Conservation (phyloP, 2,797 vertebrate genomes). For the Sebastes umbrosus region DNA sequence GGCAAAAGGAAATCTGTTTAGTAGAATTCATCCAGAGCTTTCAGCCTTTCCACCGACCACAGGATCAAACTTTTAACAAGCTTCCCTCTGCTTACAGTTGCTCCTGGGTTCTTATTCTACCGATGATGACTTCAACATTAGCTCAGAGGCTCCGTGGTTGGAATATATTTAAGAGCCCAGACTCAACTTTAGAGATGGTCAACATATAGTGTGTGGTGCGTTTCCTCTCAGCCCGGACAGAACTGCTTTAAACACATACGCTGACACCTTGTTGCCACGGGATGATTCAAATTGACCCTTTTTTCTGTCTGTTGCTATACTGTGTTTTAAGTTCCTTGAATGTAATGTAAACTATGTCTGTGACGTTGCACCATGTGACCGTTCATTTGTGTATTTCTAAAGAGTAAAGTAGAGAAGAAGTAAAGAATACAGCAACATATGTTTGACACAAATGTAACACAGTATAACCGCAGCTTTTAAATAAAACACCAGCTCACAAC, state of each 20-base stretch:
- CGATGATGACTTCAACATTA: conserved; percentile 18
- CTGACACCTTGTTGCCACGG: not conserved
- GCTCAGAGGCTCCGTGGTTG: conserved; percentile 35
- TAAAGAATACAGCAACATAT: too few species aligned
- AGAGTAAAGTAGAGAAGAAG: too few species aligned
- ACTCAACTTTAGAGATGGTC: conserved; percentile 18
- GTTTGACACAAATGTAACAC: not conserved
- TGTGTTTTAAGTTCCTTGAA: not conserved
- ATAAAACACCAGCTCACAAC: not conserved
- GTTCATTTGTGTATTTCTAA: not conserved
- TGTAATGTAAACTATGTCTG: not conserved
- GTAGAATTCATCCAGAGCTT: not conserved
- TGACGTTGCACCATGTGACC: not conserved
- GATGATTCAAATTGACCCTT: not conserved
- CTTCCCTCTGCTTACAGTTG: not conserved
- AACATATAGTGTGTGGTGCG: conserved; percentile 16
- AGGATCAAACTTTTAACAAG: conserved; percentile 5
- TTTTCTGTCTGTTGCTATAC: too few species aligned
- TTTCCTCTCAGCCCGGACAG: not conserved
- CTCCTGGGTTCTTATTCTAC: not conserved
- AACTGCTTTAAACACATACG: not conserved
- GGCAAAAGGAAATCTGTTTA: not conserved
- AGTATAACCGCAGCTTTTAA: not conserved
- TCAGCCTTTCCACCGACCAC: conserved; percentile 7
- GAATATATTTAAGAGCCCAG: conserved; percentile 47